Percentiles rank a stretch among this genome's conserved stretches.
Evolutionary conservation across 2,888 invertebrate genomes (phyloP).

Genomic region (Chrysolina haemoptera): DNA sequence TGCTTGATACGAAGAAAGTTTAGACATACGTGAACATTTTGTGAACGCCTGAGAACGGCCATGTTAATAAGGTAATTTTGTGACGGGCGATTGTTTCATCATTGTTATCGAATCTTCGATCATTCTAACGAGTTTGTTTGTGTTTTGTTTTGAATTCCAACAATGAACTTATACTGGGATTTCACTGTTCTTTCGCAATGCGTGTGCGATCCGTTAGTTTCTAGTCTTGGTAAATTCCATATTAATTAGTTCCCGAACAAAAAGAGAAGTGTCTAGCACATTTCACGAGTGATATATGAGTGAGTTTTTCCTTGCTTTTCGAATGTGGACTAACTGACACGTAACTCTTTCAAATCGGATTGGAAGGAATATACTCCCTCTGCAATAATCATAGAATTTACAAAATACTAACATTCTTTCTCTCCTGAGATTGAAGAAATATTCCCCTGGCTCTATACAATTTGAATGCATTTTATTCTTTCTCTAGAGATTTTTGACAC

Average conservation of each 20-base stretch:
- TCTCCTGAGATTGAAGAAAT: no score
- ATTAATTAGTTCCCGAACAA: not conserved
- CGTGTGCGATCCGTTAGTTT: not conserved
- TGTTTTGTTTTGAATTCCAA: slow-evolving; percentile 13
- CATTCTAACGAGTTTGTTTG: slow-evolving; percentile 3
- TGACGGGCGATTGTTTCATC: slow-evolving; percentile 15
- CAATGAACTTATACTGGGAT: slow-evolving; percentile 6
- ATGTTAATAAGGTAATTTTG: not conserved
- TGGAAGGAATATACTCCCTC: no score
- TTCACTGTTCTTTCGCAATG: slow-evolving; percentile 6
- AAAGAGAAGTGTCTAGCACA: no score
- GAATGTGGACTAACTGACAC: no score
- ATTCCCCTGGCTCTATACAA: no score
- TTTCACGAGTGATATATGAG: no score
- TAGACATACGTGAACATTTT: slow-evolving; percentile 19
- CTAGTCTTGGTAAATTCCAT: slow-evolving; percentile 3
- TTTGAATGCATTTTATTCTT: no score
- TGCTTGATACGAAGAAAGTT: not conserved
- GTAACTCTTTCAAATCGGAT: no score
- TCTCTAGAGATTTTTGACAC: no score
- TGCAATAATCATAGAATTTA: no score
- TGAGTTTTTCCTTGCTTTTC: no score
- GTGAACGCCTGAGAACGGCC: slow-evolving; percentile 15
- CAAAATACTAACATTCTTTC: no score
- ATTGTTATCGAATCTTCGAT: not conserved